Evolutionary conservation across 1,140 invertebrate genomes (phyloP), one percentile per base, ranked within the genome.

Genomic region (Pissodes strobi): DNA sequence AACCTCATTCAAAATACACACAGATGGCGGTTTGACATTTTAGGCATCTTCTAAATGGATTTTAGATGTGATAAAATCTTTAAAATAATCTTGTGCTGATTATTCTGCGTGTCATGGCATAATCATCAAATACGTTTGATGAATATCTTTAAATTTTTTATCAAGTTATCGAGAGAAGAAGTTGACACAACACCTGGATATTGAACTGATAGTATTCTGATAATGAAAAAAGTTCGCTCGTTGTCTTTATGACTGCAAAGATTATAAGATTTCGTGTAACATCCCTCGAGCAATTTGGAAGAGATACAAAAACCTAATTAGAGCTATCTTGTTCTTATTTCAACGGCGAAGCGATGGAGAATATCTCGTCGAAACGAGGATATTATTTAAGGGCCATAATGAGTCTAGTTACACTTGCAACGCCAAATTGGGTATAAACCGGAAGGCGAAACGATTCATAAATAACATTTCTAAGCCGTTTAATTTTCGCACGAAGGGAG

Each of bases 381-480:
- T 65, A 65, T 65, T 65, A 70, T 64, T 70, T 59, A 64, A 62
- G 49, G 56, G 43, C 58, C 55, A 52, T 64, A 61, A 63, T 66
- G 52, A 67, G 43, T 63, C 57, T 66, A 60, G 56, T 59, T 64
- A 67, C 68, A 67, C 66, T 64, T 60, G 63, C 68, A 65, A 61
- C 60, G 66, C 60, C 61, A 70, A 67, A 70, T 70, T 70, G 68
- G 68, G 68, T 62, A 62, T 70, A 67, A 70, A 70, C 61, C 61
- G 61, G 56, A 61, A 70, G 60, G 68, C 61, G 61, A 56, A 66
- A 70, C 66, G 68, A 70, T 64, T 68, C 68, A 70, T 70, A 70
- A 70, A 70, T 70, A 68, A 68, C 65, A 39, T 70, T 69, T 67
- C 61, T 70, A 62, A 70, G 65, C 68, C 68, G 65, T 66, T 70